Percentiles rank a stretch among this genome's conserved stretches.
Evolutionary conservation across 2,113 vertebrate species (phyloP).

Genomic region (Nymphicus hollandicus): DNA sequence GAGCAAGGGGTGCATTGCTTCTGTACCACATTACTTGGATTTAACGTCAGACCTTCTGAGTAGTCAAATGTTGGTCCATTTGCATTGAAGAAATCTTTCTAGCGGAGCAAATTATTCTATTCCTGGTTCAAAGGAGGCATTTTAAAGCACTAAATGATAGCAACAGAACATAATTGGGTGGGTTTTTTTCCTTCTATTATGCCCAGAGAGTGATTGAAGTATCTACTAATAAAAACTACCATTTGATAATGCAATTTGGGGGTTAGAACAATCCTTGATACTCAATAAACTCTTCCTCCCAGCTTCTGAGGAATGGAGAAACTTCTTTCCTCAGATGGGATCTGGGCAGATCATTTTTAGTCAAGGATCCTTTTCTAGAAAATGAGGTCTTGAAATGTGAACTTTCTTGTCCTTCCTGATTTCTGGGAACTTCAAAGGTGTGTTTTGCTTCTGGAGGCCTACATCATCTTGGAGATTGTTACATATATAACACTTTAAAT

Average conservation of each 20-base stretch:
- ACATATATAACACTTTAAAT: neutral
- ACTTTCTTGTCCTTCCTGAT: neutral
- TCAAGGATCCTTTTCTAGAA: neutral
- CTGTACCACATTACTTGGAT: neutral
- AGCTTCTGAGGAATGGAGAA: neutral
- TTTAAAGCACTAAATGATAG: neutral
- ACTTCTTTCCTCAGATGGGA: neutral
- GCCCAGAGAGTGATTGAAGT: neutral
- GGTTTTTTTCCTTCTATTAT: neutral
- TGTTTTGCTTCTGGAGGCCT: neutral
- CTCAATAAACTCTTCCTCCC: neutral
- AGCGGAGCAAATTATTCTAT: neutral
- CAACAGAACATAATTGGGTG: accelerated
- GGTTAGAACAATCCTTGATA: neutral
- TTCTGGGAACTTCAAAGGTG: neutral
- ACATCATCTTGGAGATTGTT: neutral
- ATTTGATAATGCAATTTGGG: neutral
- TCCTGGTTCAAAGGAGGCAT: neutral
- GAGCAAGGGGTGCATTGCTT: neutral
- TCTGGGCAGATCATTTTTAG: neutral
- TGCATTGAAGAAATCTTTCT: neutral
- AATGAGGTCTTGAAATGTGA: neutral
- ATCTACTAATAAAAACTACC: neutral
- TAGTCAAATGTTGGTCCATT: neutral
- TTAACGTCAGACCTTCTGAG: neutral